These are phyloP conservation scores for Anguilla anguilla DNA, from an alignment of 2,797 vertebrate genomes.

Conservation along the genomic window DNA sequence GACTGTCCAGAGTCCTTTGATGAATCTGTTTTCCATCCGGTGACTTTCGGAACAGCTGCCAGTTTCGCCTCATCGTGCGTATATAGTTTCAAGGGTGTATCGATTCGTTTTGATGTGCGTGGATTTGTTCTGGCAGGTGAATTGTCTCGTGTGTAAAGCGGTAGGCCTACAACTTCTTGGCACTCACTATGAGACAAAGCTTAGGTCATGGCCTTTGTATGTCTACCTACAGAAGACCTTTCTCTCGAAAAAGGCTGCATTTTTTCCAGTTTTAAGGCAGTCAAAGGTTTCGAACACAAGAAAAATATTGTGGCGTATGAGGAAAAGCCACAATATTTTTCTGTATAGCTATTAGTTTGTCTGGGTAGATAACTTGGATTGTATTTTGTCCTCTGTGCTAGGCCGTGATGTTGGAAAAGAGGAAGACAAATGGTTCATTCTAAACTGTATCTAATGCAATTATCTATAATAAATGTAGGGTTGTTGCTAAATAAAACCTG, in stretches of 20 bases:
- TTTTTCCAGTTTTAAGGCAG: background rate
- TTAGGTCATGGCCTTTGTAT: background rate
- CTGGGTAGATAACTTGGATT: background rate
- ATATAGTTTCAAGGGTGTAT: slow-evolving; percentile 14
- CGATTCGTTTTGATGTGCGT: slow-evolving; percentile 20
- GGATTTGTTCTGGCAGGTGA: slow-evolving; percentile 18
- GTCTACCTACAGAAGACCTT: background rate
- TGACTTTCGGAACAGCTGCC: slow-evolving; percentile 12
- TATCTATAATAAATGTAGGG: background rate
- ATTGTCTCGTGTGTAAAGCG: background rate
- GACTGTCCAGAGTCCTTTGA: background rate
- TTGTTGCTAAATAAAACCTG: slow-evolving; percentile 12
- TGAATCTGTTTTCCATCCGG: background rate
- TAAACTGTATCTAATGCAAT: background rate
- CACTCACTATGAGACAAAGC: background rate
- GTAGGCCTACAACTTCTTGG: background rate
- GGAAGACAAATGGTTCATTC: background rate
- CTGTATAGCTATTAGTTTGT: background rate
- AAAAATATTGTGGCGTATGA: background rate
- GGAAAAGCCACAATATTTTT: too few species aligned
- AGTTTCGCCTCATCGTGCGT: background rate
- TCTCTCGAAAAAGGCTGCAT: background rate
- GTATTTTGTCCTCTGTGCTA: background rate
- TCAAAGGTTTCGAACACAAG: background rate
- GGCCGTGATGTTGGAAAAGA: background rate